Base-by-base conservation (phyloP, 2,797 vertebrate species). In the Chelidonichthys spinosus region DNA sequence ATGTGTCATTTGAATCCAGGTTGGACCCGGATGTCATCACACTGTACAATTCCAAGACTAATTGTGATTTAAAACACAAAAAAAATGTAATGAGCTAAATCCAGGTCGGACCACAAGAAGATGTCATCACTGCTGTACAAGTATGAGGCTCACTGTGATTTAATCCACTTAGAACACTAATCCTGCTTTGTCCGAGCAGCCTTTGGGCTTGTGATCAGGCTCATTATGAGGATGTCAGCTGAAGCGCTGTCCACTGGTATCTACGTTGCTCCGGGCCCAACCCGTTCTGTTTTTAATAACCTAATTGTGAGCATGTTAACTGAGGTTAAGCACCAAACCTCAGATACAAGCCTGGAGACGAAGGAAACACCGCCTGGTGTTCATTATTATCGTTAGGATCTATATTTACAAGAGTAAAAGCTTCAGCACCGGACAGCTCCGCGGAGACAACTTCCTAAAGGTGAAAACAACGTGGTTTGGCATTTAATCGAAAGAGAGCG, bases 201-300 rank as follows among this genome's bases (percentile, higher is more conserved):
- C 88, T 79, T 17, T 0, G 3, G 86, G 89, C 84, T 40, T 37
- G 70, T 33, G 50, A 86, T 78, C 53, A 4, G 72, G 18, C 80
- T 90, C 87, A 85, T 92, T 90, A 89, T 35, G 52, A 82, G 76
- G 68, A 89, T 87, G 86, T 75, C 72, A 4, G 81, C 79, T 86
- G 71, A 81, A 73, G 82, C 4, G 73, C 82, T 81, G 87, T 87
- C 76, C 64, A 14, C 44, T 54, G 61, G 74, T 53, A 75, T 58
- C 69, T 1, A 0, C 1, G 66, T 43, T 14, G 85, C 90, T 85
- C 13, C 70, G 1, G 86, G 89, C 82, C 80, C 84, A 79, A 77
- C 82, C 81, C 64, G 63, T 84, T 90, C 84, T 82, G 83, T 86
- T 78, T 65, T 47, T 65, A 69, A 49, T 52, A 73, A 71, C 75